phyloP scores from a whole-genome alignment of 2,113 vertebrate genomes.

The Mystacornis crossleyi region DNA sequence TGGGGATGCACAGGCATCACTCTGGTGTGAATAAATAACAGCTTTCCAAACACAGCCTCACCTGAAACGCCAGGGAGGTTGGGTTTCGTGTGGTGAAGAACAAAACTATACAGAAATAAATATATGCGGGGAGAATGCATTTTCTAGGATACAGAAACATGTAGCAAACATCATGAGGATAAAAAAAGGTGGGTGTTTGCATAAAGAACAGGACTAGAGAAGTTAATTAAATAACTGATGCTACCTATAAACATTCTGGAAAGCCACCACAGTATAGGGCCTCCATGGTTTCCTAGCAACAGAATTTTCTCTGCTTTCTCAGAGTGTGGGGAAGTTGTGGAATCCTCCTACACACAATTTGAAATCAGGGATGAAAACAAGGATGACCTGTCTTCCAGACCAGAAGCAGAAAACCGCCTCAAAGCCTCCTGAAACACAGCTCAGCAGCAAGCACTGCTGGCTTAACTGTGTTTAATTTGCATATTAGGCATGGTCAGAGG shows the following conservation, averaged over 20 bases:
- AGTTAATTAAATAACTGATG: neutral
- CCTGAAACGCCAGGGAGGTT: neutral
- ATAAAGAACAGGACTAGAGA: neutral
- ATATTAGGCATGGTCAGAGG: neutral
- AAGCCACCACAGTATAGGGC: constrained; percentile 20
- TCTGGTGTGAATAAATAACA: neutral
- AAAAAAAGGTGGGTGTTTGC: neutral
- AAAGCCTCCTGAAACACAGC: neutral
- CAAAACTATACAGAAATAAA: neutral
- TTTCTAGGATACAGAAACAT: neutral
- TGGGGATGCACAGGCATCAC: neutral
- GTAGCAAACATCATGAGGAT: neutral
- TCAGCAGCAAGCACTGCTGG: neutral
- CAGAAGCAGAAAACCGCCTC: neutral
- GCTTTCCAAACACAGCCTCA: neutral
- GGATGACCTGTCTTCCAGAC: constrained; percentile 25
- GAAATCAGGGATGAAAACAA: constrained; percentile 60
- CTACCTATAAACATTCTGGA: constrained; percentile 35
- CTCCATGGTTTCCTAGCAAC: constrained; percentile 76
- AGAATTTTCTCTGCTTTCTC: constrained; percentile 58
- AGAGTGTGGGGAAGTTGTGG: constrained; percentile 51
- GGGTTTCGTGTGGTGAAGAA: neutral
- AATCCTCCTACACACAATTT: constrained; percentile 56
- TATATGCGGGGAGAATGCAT: neutral
- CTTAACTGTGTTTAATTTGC: neutral